Base-by-base conservation (phyloP, 2,888 invertebrate genomes). In the Nephrocerus scutellatus region DNA sequence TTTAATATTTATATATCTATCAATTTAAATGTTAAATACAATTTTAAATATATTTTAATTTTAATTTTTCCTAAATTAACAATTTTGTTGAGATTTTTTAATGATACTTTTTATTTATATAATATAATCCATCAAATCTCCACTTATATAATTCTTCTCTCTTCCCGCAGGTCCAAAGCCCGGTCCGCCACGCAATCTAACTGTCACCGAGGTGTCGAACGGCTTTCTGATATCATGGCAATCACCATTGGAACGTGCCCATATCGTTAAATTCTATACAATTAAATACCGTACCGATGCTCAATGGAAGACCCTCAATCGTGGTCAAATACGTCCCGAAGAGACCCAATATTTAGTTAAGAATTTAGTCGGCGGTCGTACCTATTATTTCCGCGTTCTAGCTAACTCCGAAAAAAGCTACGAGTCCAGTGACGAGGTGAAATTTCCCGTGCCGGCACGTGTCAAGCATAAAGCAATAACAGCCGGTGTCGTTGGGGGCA, bases 401-500 rank as follows among this genome's bases (percentile, higher is more conserved):
- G 89, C 91, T 48, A 84, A 88, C 72, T 87, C 90, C 32, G 77
- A 84, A 56, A 84, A 82, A 57, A 87, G 83, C 67, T 87, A 82
- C 72, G 86, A 89, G 65, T 82, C 80, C 59, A 90, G 89, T 49
- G 89, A 90, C 49, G 84, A 84, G 71, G 82, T 89, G 57, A 85
- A 84, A 72, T 91, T 84, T 72, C 79, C 85, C 24, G 88, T 91
- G 57, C 90, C 90, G 52, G 88, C 88, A 49, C 77, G 89, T 47
- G 89, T 90, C 55, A 90, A 90, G 70, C 89, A 90, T 74, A 90
- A 90, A 79, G 91, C 91, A 53, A 90, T 92, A 69, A 91, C 90
- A 46, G 93, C 95, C 60, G 95, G 93, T 49, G 89, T 95, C 59
- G 91, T 95, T 55, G 95, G 95, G 57, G 95, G 95, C 53, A 84